These are phyloP conservation scores for Geopemphigus sp. DNA, from an alignment of 1,140 invertebrate genomes.

Conservation along the genomic window DNA sequence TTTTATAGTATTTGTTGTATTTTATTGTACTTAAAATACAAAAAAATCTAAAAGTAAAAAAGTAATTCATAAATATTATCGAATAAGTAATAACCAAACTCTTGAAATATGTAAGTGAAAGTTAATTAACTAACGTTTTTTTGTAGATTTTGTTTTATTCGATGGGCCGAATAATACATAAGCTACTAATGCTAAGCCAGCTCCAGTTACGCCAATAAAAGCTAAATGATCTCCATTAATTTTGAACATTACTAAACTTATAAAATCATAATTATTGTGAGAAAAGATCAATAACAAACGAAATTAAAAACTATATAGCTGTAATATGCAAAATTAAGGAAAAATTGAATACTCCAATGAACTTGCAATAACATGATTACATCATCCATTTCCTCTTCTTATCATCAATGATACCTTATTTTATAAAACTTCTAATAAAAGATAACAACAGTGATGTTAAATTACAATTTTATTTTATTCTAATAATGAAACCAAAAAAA, in stretches of 20 bases:
- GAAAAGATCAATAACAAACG: not conserved
- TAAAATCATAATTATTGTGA: not conserved
- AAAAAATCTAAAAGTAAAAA: too few relatives aligned
- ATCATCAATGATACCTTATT: not conserved
- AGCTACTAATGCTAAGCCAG: constrained; percentile 69
- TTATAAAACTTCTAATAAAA: not conserved
- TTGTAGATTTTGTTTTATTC: constrained; percentile 37
- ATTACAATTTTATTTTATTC: not conserved
- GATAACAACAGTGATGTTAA: not conserved
- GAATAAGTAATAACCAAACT: too few relatives aligned
- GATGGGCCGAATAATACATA: constrained; percentile 77
- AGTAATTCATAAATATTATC: too few relatives aligned
- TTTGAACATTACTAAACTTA: constrained; percentile 41
- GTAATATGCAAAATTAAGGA: not conserved
- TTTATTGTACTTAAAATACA: too few relatives aligned
- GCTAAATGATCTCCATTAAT: constrained; percentile 47
- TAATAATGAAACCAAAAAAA: too few relatives aligned
- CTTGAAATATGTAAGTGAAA: too few relatives aligned
- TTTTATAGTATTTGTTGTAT: too few relatives aligned
- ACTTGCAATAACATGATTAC: constrained; percentile 2
- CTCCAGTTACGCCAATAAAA: constrained; percentile 51
- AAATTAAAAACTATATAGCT: not conserved
- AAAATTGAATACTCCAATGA: not conserved
- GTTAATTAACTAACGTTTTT: constrained; percentile 30
- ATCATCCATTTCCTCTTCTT: not conserved